phyloP scores from a whole-genome alignment of 30 jellyfish, hydroid and myxozoan species.

The Morbakka virulenta region DNA sequence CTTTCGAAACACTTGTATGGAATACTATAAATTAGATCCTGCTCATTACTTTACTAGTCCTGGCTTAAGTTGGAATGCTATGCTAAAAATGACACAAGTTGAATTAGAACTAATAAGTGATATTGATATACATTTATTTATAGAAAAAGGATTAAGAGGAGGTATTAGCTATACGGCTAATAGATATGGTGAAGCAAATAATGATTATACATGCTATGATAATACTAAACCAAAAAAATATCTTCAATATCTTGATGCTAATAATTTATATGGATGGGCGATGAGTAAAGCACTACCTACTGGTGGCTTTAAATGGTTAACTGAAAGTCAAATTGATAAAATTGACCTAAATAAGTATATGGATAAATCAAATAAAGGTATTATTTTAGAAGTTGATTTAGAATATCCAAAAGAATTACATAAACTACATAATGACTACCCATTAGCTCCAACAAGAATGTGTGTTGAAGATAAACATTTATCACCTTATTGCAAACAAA shows the following conservation, averaged over 20 bases:
- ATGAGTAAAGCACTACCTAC: conserved; percentile 64
- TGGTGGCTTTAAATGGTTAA: conserved; percentile 46
- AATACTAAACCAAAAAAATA: conserved; percentile 2
- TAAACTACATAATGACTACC: conserved; percentile 63
- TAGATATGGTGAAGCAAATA: conserved; percentile 42
- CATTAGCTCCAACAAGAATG: conserved; percentile 58
- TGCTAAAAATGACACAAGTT: conserved; percentile 24
- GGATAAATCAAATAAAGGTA: conserved; percentile 21
- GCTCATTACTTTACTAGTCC: conserved; percentile 53
- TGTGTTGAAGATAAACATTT: conserved; percentile 17
- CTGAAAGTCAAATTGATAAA: conserved; percentile 9
- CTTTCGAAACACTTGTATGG: conserved; percentile 25
- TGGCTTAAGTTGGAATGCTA: conserved; percentile 56
- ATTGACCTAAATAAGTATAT: not conserved
- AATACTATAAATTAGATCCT: too few species aligned
- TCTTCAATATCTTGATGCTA: conserved; percentile 61
- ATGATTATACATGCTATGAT: conserved; percentile 1
- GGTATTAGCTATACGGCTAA: conserved; percentile 15
- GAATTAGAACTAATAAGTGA: conserved; percentile 19
- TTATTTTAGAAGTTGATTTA: conserved; percentile 45
- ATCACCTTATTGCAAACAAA: not conserved
- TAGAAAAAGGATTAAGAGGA: conserved; percentile 53
- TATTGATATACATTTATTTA: conserved; percentile 5
- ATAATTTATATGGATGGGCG: conserved; percentile 82
- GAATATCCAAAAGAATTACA: conserved; percentile 66